Base-by-base conservation (phyloP, 2,113 vertebrate species). In the Eurypyga helias region DNA sequence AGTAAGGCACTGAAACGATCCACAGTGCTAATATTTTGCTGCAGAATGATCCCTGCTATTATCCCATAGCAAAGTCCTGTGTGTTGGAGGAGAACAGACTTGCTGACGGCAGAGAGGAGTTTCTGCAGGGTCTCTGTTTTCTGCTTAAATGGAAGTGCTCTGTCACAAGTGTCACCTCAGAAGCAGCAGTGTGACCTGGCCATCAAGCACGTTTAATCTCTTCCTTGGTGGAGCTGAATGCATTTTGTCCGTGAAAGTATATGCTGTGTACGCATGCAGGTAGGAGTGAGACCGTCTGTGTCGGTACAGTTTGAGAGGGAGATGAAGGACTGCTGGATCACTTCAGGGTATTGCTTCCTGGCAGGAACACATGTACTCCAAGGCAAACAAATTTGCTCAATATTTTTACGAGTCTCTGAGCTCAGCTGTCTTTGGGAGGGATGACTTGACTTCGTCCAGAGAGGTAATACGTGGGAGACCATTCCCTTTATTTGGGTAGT, bases 331-430 rank as follows among this genome's bases (percentile, higher is more conserved):
- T 13, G 49, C 15, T 58, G 87, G 55, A 86, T 51, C 55, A 16
- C 72, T 71, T 66, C 17, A 26, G 67, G 79, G 38, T 55, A 85
- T 85, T 94, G 67, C 67, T 81, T 7, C 61, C 88, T 95, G 83
- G 71, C 95, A 94, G 33, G 38, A 94, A 1, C 29, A n/a, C 16
- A 10, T 2, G 0, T 58, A 60, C 38, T 90, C 55, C 34, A 83
- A 86, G 67, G 89, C 91, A 95, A 95, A 83, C 28, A 89, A 49
- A 95, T 94, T 93, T 93, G 14, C 46, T 95, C 83, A 62, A 11
- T 94, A 43, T 70, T 88, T 96, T 88, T 78, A 55, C 73, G 88
- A 90, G 66, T 69, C 75, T 93, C 81, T 90, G 78, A 86, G 58
- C 87, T 92, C 46, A 55, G 36, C 46, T 34, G 18, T 23, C n/a